Base-by-base conservation (phyloP, 2,113 vertebrate species). In the Montifringilla adamsi region DNA sequence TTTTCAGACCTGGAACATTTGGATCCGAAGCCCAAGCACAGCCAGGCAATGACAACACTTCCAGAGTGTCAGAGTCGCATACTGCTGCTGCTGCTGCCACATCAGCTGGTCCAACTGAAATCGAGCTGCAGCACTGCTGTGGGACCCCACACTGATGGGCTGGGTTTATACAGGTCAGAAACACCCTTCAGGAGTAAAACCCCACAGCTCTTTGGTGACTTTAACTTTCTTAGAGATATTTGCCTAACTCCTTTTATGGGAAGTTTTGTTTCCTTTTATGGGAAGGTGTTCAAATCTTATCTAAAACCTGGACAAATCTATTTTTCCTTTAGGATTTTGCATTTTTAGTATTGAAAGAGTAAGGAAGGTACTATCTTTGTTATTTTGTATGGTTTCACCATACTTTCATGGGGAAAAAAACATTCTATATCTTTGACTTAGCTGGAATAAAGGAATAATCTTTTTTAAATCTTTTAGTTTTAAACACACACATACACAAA, bases 31-130 rank as follows among this genome's bases (percentile, higher is more conserved):
- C 60, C 44, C 59, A 49, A 60, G n/a, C 39, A 43, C n/a, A n/a
- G 13, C 5, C 2, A 69, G 39, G 31, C 35, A 59, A 55, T 2
- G 2, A 8, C 30, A 17, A 17, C 20, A 5, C 9, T 43, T 70
- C 13, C 21, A n/a, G 49, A 75, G 39, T 18, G 17, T 22, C 70
- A 39, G 6, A 75, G 26, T 4, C 10, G 9, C 39, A 20, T 27
- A 10, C n/a, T 30, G 39, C 53, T 67, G 46, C 86, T 37, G 4
- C 28, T 58, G 68, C 77, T 46, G 86, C 24, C 44, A 10, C 16
- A 2, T 31, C 0, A 0, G 28, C 16, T n/a, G 46, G 4, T 70
- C 31, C 0, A 0, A 18, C 33, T 28, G 66, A 21, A 69, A 58
- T 7, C 2, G 4, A 44, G 23, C 20, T 52, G 58, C 44, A 46